Base-by-base conservation (phyloP, 2,888 invertebrate genomes). In the Drosophila bunnanda region DNA sequence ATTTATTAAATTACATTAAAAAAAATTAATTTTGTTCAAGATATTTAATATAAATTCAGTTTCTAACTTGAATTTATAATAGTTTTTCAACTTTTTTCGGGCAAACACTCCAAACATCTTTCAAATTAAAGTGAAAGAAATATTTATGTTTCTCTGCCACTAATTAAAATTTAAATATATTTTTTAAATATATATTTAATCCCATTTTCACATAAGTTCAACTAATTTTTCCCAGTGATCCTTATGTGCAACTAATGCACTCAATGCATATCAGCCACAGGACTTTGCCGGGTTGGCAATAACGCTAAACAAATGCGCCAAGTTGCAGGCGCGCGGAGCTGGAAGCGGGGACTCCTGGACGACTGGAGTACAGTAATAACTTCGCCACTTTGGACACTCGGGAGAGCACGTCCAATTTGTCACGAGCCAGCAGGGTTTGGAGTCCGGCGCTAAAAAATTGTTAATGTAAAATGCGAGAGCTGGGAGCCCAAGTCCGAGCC, bases 381-480 rank as follows among this genome's bases (percentile, higher is more conserved):
- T 80, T 74, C 69, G 76, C 65, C 75, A 65, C 75, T 76, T 70
- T 71, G 88, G 79, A 75, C 82, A 83, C 74, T 80, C 66, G 60
- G 71, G 79, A 80, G 76, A 65, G 78, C 80, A 73, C 72, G 83
- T 86, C 86, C 86, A 83, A 83, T 88, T 83, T 88, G 87, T 83
- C 88, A 88, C 69, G 83, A 80, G 71, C 59, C 77, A 60, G 75
- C 55, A 34, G 62, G 43, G n/a, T 50, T 50, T n/a, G 38, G 50
- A 46, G 36, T 30, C 54, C 15, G 43, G 41, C 44, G 38, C 57
- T 60, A 64, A 65, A 69, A 71, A 71, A 58, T 54, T 41, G 48
- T 68, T 68, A 71, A 71, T 71, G 70, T 38, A 71, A 71, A 71
- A 34, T 48, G 70, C 56, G 38, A 43, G 55, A 44, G 32, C 53